Base-by-base conservation (phyloP, 2,888 invertebrate species). In the Galerucella calmariensis region DNA sequence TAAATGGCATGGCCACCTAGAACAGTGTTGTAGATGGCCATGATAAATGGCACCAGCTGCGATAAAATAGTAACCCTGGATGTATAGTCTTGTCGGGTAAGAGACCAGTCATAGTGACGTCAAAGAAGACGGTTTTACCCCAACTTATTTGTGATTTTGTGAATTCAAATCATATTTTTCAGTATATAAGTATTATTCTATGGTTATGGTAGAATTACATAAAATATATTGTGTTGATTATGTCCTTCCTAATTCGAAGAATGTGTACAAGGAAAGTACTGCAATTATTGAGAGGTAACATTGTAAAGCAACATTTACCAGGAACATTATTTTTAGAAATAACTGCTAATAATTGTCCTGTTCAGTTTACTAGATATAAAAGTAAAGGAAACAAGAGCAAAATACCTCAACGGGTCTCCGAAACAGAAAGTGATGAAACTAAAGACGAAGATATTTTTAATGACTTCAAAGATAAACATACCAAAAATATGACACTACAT, bases 401-500 rank as follows among this genome's bases (percentile, higher is more conserved):
- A 79, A 75, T 77, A 62, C 76, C 74, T 20, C 75, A 88, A 56
- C 83, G 89, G 67, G 91, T 91, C 70, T 90, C 90, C 14, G 91
- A 90, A 78, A 89, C 90, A 76, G 88, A 90, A 74, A 88, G 88
- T 56, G 87, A 88, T 63, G 77, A 78, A 0, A 82, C 84, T n/a
- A 67, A 63, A 16, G 87, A 88, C 63, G 85, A 87, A 44, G 89
- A 88, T 89, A 73, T 84, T 87, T 69, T 74, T 10, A 89, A 90
- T 46, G 89, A 90, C 75, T 63, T 84, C 16, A 75, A 80, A 41
- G 87, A 87, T 78, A 90, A 90, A 81, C 90, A 92, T 82, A 92
- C 93, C 0, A 94, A 93, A 88, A 86, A 93, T 16, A 82, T 94
- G 0, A 92, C 90, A 83, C 87, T 91, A 20, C 90, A 88, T 75